Base-by-base conservation (phyloP, 2,888 invertebrate genomes). In the Drosophila testacea region DNA sequence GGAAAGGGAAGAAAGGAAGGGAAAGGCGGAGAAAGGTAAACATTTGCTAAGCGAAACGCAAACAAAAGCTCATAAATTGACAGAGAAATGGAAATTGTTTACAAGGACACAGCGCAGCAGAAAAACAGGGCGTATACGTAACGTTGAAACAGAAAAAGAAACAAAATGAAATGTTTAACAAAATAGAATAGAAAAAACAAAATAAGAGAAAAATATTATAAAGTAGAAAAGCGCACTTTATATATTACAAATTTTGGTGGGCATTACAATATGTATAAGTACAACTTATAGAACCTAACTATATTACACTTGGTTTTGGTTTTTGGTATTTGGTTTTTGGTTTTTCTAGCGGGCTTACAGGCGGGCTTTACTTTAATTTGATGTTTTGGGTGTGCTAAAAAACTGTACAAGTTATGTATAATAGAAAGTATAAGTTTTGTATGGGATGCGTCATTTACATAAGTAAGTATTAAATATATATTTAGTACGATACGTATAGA, bases 31-130 rank as follows among this genome's bases (percentile, higher is more conserved):
- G 60, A 68, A 78, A 85, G 81, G 80, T 85, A 77, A 83, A 83
- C 81, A 86, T 83, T 81, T 75, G 84, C 87, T 81, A 86, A 86
- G 83, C 87, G 83, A 81, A 83, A 83, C 54, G 86, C 86, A 86
- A 86, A 83, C 83, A 83, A 86, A 83, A 85, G 83, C 82, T 85
- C 83, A 82, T 79, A 85, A 85, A 85, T 82, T 78, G 82, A 81
- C 77, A 73, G 81, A 66, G 69, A 77, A 76, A 71, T 72, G 68
- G 81, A 83, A 84, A 82, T 74, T 83, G 74, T 79, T 71, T 71
- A 79, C 80, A 80, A 80, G 77, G 79, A 79, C 80, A 80, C 62
- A 79, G 81, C 68, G 51, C 28, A 66, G 65, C 59, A 36, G 57
- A 38, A 77, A 64, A 72, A 84, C 76, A 69, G 78, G 72, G 80